Evolutionary conservation across 2,113 vertebrate species (phyloP), one percentile per base, ranked within the genome.

Genomic region (Uria lomvia): DNA sequence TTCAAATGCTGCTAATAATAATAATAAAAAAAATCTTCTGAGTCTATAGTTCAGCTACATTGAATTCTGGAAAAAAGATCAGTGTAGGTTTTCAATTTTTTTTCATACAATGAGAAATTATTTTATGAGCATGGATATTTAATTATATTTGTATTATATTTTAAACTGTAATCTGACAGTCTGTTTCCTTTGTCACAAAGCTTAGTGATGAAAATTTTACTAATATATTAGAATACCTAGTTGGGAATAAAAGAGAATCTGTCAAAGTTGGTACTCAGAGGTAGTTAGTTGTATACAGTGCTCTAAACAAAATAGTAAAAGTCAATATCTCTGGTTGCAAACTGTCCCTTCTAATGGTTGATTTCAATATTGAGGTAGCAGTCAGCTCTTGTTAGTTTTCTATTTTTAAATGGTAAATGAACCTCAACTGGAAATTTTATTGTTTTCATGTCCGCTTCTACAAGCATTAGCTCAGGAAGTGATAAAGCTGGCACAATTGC

Each of bases 401-500:
- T 91, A 74, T 94, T 97, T 97, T 91, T 71, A 87, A 96, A 79
- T 6, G 7, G 19, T 38, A 77, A 85, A 71, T 65, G 58, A 88
- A 77, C 21, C 36, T 32, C 85, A 67, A 59, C 49, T 88, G 93
- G 71, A 97, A 92, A 87, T 91, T 77, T 95, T 94, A 95, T 91
- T 97, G 97, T 97, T 98, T 97, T 96, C 88, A 74, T 92, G 80
- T 97, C 92, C 4, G 21, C 71, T 98, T 98, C 97, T 97, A 84
- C 92, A 86, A 79, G 94, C 97, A 90, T 96, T 67, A 96, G 86
- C 89, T 97, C 96, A 98, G 98, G 98, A 98, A 98, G 97, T 97
- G 98, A 98, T 98, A 98, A 98, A 98, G 97, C 88, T 97, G 96
- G 93, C 93, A 97, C 95, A 97, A 96, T 96, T 98, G 96, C 87